A percentile compares a stretch with the other conserved stretches of the same genome.
Evolutionary conservation across 1,140 invertebrate species (phyloP).

Genomic region (Drosophila nebulosa): DNA sequence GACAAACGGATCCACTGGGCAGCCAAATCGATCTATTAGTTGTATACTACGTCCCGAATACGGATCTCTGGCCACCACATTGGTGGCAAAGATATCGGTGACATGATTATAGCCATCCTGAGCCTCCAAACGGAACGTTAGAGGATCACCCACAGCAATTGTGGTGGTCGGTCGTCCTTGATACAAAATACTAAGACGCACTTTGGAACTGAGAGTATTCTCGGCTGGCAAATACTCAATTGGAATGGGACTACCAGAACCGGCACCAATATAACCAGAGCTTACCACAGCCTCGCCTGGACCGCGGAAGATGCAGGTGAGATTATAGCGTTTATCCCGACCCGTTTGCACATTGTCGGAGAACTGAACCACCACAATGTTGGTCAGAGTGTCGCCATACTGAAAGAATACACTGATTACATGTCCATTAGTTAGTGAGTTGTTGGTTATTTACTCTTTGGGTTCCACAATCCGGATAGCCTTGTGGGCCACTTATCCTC

Average conservation of each 20-base stretch:
- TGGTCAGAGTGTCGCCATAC: constrained; percentile 96
- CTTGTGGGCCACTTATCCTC: constrained; percentile 92
- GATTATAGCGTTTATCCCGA: constrained; percentile 93
- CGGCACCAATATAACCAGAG: constrained; percentile 95
- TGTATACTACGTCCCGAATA: constrained; percentile 94
- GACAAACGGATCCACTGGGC: constrained; percentile 94
- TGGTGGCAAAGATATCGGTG: constrained; percentile 95
- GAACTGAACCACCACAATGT: constrained; percentile 96
- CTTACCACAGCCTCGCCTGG: constrained; percentile 96
- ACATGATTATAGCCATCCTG: constrained; percentile 94
- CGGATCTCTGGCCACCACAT: constrained; percentile 95
- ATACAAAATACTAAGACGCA: constrained; percentile 92
- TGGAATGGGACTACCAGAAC: constrained; percentile 93
- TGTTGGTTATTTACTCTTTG: constrained; percentile 84
- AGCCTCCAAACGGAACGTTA: constrained; percentile 93
- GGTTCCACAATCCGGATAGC: constrained; percentile 95
- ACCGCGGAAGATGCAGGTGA: constrained; percentile 94
- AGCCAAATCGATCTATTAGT: constrained; percentile 92
- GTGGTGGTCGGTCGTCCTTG: constrained; percentile 95
- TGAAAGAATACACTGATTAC: constrained; percentile 72
- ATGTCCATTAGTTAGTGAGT: neutral
- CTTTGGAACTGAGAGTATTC: constrained; percentile 93
- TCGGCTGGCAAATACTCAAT: constrained; percentile 95
- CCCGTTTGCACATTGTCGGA: constrained; percentile 95
- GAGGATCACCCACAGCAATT: constrained; percentile 95